A percentile compares a stretch with the other conserved stretches of the same genome.
These are phyloP conservation scores for Holothuria glaberrima DNA, from an alignment of 35 echinoderm and acorn worm species.

Conservation along the genomic window DNA sequence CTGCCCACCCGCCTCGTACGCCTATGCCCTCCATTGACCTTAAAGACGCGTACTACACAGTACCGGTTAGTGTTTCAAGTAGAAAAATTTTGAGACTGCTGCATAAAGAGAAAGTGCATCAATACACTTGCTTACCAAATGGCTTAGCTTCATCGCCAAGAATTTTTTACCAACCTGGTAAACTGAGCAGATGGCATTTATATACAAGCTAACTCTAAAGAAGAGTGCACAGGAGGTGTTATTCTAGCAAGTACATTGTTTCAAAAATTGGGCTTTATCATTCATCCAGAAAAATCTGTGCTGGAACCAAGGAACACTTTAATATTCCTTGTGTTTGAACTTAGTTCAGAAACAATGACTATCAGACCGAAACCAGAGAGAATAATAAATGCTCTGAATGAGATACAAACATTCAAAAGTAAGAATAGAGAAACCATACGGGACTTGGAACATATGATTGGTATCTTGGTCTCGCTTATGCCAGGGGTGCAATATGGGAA, in stretches of 20 bases:
- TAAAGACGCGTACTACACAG: constrained; percentile 24
- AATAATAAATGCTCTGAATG: not conserved
- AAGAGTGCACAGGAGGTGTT: not conserved
- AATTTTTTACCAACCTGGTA: not conserved
- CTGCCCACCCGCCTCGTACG: no score
- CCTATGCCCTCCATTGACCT: constrained; percentile 61
- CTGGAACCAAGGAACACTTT: constrained; percentile 10
- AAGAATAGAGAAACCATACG: constrained; percentile 43
- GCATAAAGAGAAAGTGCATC: constrained; percentile 21
- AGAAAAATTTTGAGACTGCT: not conserved
- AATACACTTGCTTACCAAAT: not conserved
- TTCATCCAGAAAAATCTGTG: constrained; percentile 53
- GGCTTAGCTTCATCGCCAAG: not conserved
- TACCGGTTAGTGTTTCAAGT: not conserved
- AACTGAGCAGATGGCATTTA: constrained; percentile 61
- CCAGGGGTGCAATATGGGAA: constrained; percentile 53
- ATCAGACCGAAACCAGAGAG: not conserved
- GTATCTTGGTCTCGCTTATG: constrained; percentile 40
- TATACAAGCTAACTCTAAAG: constrained; percentile 29
- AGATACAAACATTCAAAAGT: constrained; percentile 7
- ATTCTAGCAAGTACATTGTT: not conserved
- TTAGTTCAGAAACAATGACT: constrained; percentile 53
- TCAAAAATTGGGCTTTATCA: constrained; percentile 57
- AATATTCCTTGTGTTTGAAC: constrained; percentile 54
- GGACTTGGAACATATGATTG: constrained; percentile 47